Evolutionary conservation across 2,113 vertebrate species (phyloP), one percentile per base, ranked within the genome.

Genomic region (Zootoca vivipara): DNA sequence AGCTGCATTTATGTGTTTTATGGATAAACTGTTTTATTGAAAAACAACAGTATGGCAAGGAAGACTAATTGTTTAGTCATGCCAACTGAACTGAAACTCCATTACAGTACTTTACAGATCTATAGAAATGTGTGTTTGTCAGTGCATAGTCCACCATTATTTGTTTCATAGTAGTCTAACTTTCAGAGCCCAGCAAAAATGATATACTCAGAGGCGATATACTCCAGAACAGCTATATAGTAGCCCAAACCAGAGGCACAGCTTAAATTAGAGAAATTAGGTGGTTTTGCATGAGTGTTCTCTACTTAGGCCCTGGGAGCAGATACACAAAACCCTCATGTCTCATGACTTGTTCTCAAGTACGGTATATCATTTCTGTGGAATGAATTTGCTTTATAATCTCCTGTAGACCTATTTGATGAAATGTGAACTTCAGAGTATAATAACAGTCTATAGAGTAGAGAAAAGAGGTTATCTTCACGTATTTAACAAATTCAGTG

Each of bases 1-100:
- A 94, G 52, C 5, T 3, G 26, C 3, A 40, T 52, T 91, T 88
- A 72, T 0, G 0, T 93, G 87, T 92, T 90, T 79, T 82, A 78
- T 52, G 22, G 42, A 72, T 90, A 90, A 0, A 72, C 67, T 72
- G 46, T 28, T 30, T 40, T 69, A 18, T 40, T 67, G 30, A 72
- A 87, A 56, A 79, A 16, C 1, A 89, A 69, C 35, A 42, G 2
- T 46, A 30, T 82, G 72, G 77, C 58, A 26, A 6, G 2, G 46
- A 46, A 7, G 30, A 80, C 52, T 26, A 3, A 52, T 52, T 79
- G 18, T 38, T 38, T n/a, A 62, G 24, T 74, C 6, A 62, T 30
- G 24, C 33, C 33, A 85, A 16, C n/a, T 62, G 42, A 74, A 28
- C 46, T 73, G 42, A 85, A 74, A 73, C n/a, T 82, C 35, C 67